Conservation (phyloP, 2,888 invertebrate genomes). For the Drosophila recens region DNA sequence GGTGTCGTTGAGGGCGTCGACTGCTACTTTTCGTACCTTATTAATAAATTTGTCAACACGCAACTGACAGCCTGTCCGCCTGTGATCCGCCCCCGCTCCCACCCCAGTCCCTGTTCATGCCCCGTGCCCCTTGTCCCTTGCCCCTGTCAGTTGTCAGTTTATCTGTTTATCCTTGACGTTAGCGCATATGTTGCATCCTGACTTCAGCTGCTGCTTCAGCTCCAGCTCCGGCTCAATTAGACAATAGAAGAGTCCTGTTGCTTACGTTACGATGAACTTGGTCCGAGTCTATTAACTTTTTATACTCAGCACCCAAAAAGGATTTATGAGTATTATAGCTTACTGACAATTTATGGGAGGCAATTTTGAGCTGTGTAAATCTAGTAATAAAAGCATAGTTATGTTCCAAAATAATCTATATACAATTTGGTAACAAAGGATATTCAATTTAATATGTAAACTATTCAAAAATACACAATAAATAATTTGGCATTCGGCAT, state of each 20-base stretch:
- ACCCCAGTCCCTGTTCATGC: constrained; percentile 11
- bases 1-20: constrained; percentile 73
- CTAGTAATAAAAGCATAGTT: too few relatives aligned
- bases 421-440: too few relatives aligned
- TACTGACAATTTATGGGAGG: neutral
- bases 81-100: constrained; percentile 43
- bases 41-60: constrained; percentile 85
- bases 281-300: constrained; percentile 30
- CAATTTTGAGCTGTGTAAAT: too few relatives aligned
- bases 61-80: constrained; percentile 81
- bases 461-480: too few relatives aligned
- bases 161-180: constrained; percentile 73
- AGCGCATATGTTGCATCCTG: constrained; percentile 74
- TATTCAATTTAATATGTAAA: too few relatives aligned
- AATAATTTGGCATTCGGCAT: too few relatives aligned
- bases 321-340: constrained; percentile 55
- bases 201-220: constrained; percentile 59
- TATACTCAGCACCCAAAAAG: neutral
- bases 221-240: constrained; percentile 56
- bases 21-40: constrained; percentile 81
- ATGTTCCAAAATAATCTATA: too few relatives aligned
- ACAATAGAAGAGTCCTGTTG: constrained; percentile 22
- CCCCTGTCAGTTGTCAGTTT: constrained; percentile 52
- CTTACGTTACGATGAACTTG: neutral
- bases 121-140: constrained; percentile 9